phyloP scores from a whole-genome alignment of 2,797 vertebrate species.

The Pampus argenteus region DNA sequence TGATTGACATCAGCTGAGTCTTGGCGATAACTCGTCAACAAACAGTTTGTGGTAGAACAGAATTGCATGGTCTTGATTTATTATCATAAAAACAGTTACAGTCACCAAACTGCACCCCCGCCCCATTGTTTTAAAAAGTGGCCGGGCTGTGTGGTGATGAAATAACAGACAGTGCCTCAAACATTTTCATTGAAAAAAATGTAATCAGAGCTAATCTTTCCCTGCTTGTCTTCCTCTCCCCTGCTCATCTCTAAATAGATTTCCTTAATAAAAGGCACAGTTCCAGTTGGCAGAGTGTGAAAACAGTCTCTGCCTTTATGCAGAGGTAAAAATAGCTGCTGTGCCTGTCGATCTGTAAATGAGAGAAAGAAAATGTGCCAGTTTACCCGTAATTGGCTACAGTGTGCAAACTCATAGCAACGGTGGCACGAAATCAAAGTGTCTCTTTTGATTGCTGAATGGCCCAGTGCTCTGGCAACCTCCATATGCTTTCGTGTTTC shows the following conservation, averaged over 20 bases:
- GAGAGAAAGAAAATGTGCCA: constrained; percentile 52
- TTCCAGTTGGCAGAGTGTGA: constrained; percentile 80
- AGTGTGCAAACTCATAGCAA: constrained; percentile 44
- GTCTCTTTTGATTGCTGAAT: constrained; percentile 34
- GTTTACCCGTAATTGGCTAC: constrained; percentile 65
- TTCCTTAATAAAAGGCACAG: constrained; percentile 78
- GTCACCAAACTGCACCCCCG: constrained; percentile 3
- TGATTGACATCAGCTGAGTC: constrained; percentile 68
- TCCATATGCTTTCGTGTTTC: constrained; percentile 28
- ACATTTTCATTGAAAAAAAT: constrained; percentile 70
- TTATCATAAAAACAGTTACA: constrained; percentile 18
- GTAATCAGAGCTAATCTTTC: constrained; percentile 71
- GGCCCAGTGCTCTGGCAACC: constrained; percentile 14
- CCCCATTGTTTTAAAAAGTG: constrained; percentile 18
- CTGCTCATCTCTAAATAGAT: constrained; percentile 77
- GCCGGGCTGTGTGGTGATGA: constrained; percentile 24
- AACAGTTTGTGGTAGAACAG: constrained; percentile 17
- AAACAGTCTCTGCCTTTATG: constrained; percentile 73
- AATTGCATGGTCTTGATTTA: constrained; percentile 35
- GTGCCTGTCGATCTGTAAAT: constrained; percentile 68
- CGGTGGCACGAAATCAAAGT: constrained; percentile 47
- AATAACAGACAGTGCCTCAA: constrained; percentile 53
- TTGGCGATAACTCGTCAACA: constrained; percentile 29
- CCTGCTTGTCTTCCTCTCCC: constrained; percentile 30
- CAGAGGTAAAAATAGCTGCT: constrained; percentile 78